Conservation (phyloP, 2,113 vertebrate genomes). For the Paratilapia polleni region DNA sequence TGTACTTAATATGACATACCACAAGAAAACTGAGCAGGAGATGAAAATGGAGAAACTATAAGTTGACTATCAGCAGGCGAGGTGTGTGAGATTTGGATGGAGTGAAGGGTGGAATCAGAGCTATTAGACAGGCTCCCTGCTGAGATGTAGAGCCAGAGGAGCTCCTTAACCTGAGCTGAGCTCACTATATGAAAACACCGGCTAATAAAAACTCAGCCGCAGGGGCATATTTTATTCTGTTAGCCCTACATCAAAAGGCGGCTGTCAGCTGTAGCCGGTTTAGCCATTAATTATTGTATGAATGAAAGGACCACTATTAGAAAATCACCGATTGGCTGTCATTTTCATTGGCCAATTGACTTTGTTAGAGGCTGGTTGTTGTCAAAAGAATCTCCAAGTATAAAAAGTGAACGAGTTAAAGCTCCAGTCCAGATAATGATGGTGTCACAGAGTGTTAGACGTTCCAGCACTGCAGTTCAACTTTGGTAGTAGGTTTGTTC, state of each 20-base stretch:
- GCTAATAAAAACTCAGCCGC: constrained; percentile 40
- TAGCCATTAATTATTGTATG: constrained; percentile 46
- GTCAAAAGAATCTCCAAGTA: constrained; percentile 19
- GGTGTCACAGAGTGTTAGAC: constrained; percentile 18
- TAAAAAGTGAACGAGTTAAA: constrained; percentile 20
- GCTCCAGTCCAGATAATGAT: constrained; percentile 32
- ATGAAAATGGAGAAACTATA: neutral
- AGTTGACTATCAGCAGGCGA: neutral
- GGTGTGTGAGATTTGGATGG: constrained; percentile 6
- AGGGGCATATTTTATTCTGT: constrained; percentile 24
- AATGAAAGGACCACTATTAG: constrained; percentile 22
- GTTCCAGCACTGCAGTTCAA: neutral
- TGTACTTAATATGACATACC: neutral
- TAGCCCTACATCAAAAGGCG: constrained; percentile 36
- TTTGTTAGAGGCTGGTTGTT: constrained; percentile 13
- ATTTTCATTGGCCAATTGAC: constrained; percentile 33
- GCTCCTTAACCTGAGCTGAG: constrained; percentile 27
- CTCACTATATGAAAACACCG: constrained; percentile 37
- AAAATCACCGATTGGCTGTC: constrained; percentile 23
- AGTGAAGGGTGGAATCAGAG: constrained; percentile 2
- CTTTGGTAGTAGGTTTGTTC: neutral
- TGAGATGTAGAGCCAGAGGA: neutral
- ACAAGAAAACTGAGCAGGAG: neutral
- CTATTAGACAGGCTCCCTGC: constrained; percentile 31
- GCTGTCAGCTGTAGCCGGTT: constrained; percentile 42